Evolutionary conservation across 2,888 invertebrate species (phyloP).

Genomic region (Chydorus sphaericus): DNA sequence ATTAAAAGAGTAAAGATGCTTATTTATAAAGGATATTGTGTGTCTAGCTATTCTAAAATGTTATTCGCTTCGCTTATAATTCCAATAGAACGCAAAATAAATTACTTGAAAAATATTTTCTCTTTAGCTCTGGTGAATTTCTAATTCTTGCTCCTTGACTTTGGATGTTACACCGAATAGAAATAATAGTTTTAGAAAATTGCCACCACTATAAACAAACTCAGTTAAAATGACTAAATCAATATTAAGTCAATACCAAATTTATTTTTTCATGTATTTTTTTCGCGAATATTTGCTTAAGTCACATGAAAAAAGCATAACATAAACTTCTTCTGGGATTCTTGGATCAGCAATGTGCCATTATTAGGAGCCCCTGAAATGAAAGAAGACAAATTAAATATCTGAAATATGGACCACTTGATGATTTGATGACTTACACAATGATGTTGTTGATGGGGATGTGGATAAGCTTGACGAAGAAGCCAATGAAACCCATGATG

Average conservation of each 20-base stretch:
- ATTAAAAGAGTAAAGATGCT: background rate
- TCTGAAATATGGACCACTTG: background rate
- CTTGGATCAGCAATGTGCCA: background rate
- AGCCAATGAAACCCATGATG: conserved; percentile 99
- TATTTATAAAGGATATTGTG: no score
- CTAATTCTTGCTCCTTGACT: no score
- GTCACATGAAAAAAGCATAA: background rate
- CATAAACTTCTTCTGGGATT: background rate
- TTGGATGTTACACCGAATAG: no score
- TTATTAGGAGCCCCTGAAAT: conserved; percentile 17
- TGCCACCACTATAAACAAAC: background rate
- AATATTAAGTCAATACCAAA: background rate
- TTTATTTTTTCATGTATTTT: conserved; percentile 6
- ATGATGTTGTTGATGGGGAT: conserved; percentile 97
- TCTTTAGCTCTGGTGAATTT: no score
- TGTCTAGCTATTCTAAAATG: background rate
- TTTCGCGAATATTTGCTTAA: background rate
- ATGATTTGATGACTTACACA: conserved; percentile 35
- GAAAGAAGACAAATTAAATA: background rate
- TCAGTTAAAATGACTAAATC: background rate
- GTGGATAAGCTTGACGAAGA: conserved; percentile 98
- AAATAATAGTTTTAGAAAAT: no score
- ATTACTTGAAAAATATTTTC: no score
- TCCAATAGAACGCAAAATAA: no score
- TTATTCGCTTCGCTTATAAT: no score